These are phyloP conservation scores for Loxodonta africana DNA, from an alignment of 2,113 vertebrate species.

Conservation along the genomic window DNA sequence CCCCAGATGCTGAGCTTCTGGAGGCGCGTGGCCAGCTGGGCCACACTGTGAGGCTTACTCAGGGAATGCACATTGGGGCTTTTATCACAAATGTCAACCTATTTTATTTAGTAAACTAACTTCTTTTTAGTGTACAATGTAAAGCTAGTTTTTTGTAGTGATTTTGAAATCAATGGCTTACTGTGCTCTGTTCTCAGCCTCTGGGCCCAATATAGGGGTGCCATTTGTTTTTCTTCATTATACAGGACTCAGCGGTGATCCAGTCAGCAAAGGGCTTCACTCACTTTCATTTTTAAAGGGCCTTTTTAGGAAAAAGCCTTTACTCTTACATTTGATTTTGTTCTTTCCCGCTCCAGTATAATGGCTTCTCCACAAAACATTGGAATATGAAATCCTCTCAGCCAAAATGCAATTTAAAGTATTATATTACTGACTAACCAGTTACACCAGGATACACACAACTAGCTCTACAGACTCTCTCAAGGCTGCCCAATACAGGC, in stretches of 20 bases:
- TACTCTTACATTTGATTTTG: neutral
- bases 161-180: too few relatives aligned
- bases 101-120: neutral
- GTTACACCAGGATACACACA: neutral
- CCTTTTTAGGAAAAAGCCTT: neutral
- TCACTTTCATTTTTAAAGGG: neutral
- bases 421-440: neutral
- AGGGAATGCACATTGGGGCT: neutral
- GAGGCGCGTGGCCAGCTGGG: too few relatives aligned
- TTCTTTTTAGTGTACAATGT: neutral
- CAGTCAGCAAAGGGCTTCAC: neutral
- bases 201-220: fast-evolving
- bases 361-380: neutral
- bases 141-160: neutral
- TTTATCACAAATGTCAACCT: neutral
- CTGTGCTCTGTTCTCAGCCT: neutral
- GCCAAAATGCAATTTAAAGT: neutral
- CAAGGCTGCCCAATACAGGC: neutral
- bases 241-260: neutral
- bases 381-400: neutral
- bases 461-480: neutral
- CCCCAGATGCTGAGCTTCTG: neutral
- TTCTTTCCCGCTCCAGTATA: neutral
- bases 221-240: neutral
- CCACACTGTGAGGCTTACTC: neutral